Evolutionary conservation across 2,888 invertebrate genomes (phyloP), one percentile per base, ranked within the genome.

Genomic region (Schrankia costaestrigalis): DNA sequence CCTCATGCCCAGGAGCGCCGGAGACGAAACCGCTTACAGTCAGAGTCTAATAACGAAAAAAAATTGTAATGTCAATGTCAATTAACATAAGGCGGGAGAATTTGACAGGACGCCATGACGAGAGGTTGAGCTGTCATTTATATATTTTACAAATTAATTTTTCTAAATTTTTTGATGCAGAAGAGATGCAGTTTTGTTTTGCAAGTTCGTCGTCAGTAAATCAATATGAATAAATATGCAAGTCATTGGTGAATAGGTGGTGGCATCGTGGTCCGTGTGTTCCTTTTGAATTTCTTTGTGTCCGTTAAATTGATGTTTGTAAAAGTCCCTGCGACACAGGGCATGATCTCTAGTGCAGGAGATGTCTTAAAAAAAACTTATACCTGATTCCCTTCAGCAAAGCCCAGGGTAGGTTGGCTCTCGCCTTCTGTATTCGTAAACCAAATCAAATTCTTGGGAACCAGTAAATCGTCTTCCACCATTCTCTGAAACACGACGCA

Each of bases 401-500:
- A 70, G 0, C 84, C 84, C 0, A 72, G 58, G 0, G 41, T 17
- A 0, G 83, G 80, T 11, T 55, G 31, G 0, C 70, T 73, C 0
- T 53, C 63, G 0, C 79, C 82, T 0, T 47, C 41, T 0, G 6
- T 11, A 0, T 35, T 35, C 0, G 39, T 38, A 32, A 83, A 75
- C 64, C 67, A 71, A 0, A 83, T 38, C 3, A 69, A 19, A 25
- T 63, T 78, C 27, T 62, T 67, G 0, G 81, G 67, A 0, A 31
- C 33, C 6, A 79, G 27, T 0, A 49, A 44, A 0, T 52, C 55
- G 0, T 58, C 50, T 0, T 36, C 24, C 0, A 1, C 2, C 3
- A 26, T 26, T 3, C 69, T 63, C 26, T 78, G 72, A 51, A 83
- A 84, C 0, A 79, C 67, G 0, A 83, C 41, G 22, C 81, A 81